These are phyloP conservation scores for Conchocele bisecta DNA, from an alignment of 2,888 invertebrate species.

Conservation along the genomic window DNA sequence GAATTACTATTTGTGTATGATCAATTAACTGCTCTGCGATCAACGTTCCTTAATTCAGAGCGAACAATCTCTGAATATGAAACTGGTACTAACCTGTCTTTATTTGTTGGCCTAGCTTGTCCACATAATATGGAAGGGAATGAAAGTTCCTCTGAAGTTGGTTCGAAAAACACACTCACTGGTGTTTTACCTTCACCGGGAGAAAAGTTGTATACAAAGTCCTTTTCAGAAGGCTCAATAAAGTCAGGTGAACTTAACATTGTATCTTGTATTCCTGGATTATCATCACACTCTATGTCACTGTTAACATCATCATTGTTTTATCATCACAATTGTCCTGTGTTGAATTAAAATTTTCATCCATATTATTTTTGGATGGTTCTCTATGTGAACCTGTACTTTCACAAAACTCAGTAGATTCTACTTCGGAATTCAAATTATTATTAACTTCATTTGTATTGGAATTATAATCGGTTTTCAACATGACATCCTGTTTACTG, in stretches of 20 bases:
- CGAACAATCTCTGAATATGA: conserved; percentile 7
- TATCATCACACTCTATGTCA: not conserved
- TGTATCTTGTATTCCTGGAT: conserved; percentile 7
- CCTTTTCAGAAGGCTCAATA: conserved; percentile 9
- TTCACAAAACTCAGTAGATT: too few relatives aligned
- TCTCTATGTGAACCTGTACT: too few relatives aligned
- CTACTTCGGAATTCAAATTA: too few relatives aligned
- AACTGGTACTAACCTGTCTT: conserved; percentile 1
- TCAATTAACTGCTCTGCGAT: conserved; percentile 17
- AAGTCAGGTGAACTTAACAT: conserved; percentile 3
- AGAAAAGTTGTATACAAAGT: conserved; percentile 11
- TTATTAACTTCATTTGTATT: too few relatives aligned
- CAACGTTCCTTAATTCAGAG: conserved; percentile 1
- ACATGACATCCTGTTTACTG: too few relatives aligned
- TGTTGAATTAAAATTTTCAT: too few relatives aligned
- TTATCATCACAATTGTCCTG: too few relatives aligned
- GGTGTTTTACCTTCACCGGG: conserved; percentile 12
- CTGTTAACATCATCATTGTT: too few relatives aligned
- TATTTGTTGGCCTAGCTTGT: not conserved
- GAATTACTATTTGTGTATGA: conserved; percentile 3
- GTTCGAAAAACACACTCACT: conserved; percentile 11
- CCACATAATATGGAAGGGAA: conserved; percentile 18
- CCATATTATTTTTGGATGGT: too few relatives aligned
- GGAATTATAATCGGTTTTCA: too few relatives aligned
- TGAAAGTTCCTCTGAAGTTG: not conserved